Evolutionary conservation across 2,113 vertebrate species (phyloP).

Genomic region (Sebastes schlegelii): DNA sequence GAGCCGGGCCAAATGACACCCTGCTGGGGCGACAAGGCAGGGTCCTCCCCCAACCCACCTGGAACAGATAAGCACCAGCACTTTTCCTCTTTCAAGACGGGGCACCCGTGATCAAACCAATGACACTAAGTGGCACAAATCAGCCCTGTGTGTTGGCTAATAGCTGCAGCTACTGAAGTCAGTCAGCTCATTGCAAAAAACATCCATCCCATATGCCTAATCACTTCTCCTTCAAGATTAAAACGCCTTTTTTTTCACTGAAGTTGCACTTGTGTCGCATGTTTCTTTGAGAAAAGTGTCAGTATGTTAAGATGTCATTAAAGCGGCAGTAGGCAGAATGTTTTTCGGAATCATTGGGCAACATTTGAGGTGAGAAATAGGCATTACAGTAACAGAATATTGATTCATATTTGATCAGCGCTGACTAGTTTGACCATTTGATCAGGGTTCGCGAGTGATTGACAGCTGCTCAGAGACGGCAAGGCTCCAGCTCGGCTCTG

Average conservation of each 20-base stretch:
- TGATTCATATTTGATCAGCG: too few relatives aligned
- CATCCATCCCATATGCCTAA: too few relatives aligned
- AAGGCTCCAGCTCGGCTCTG: too few relatives aligned
- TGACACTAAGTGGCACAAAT: conserved; percentile 7
- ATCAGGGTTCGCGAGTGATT: too few relatives aligned
- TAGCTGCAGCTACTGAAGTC: background rate
- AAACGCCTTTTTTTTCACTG: background rate
- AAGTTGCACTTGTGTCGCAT: background rate
- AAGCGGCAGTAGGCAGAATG: too few relatives aligned
- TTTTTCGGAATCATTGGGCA: too few relatives aligned
- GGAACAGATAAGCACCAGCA: conserved; percentile 8
- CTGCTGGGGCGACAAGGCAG: conserved; percentile 54
- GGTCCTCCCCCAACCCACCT: conserved; percentile 27
- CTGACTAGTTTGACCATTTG: too few relatives aligned
- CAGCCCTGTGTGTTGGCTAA: conserved; percentile 9
- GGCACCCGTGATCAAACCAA: conserved; percentile 30
- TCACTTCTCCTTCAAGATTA: background rate
- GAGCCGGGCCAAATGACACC: conserved; percentile 68
- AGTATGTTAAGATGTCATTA: conserved; percentile 6
- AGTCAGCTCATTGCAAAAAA: background rate
- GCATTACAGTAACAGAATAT: too few relatives aligned
- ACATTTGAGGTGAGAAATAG: too few relatives aligned
- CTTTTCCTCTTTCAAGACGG: background rate
- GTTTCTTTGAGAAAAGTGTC: background rate
- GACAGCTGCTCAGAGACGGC: too few relatives aligned